Percentiles rank a stretch among this genome's conserved stretches.
Conservation (phyloP, 1,140 invertebrate species). For the Euura lappo region DNA sequence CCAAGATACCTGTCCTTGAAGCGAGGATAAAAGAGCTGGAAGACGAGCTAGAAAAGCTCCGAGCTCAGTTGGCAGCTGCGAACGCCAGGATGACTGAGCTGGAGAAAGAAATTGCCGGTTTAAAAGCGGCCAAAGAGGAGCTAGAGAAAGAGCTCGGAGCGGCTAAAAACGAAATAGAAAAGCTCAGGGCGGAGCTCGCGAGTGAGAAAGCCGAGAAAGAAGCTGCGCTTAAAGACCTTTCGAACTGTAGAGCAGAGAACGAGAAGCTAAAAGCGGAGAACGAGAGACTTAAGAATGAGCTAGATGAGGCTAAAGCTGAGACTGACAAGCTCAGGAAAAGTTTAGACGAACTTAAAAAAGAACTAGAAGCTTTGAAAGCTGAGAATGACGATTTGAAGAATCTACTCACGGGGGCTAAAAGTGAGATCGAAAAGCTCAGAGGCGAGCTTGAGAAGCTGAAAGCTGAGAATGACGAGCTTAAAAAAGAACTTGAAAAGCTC, state of each 20-base stretch:
- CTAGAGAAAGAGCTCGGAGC: background rate
- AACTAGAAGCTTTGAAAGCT: conserved; percentile 19
- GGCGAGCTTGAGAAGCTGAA: conserved; percentile 13
- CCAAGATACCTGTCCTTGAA: conserved; percentile 1
- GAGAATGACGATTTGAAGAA: conserved; percentile 29
- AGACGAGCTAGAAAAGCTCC: conserved; percentile 17
- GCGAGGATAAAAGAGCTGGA: conserved; percentile 18
- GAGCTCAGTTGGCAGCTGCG: conserved; percentile 9
- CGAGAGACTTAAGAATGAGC: conserved; percentile 1
- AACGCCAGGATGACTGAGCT: conserved; percentile 7
- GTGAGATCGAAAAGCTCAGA: conserved; percentile 17
- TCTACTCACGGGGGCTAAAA: conserved; percentile 20
- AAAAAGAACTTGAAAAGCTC: conserved; percentile 17
- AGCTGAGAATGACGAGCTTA: conserved; percentile 17
- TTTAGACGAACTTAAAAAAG: conserved; percentile 17
- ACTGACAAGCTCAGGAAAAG: conserved; percentile 21
- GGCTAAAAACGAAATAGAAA: conserved; percentile 17
- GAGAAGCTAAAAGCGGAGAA: conserved; percentile 25
- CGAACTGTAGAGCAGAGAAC: conserved; percentile 17
- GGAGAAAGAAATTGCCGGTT: background rate
- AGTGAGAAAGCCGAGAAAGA: background rate
- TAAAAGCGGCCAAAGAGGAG: background rate
- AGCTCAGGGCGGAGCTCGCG: conserved; percentile 19
- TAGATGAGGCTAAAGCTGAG: conserved; percentile 14
- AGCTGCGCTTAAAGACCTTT: background rate